Percentiles rank a stretch among this genome's conserved stretches.
phyloP scores from a whole-genome alignment of 1,140 invertebrate genomes.

The Stratiolaelaps scimitus region DNA sequence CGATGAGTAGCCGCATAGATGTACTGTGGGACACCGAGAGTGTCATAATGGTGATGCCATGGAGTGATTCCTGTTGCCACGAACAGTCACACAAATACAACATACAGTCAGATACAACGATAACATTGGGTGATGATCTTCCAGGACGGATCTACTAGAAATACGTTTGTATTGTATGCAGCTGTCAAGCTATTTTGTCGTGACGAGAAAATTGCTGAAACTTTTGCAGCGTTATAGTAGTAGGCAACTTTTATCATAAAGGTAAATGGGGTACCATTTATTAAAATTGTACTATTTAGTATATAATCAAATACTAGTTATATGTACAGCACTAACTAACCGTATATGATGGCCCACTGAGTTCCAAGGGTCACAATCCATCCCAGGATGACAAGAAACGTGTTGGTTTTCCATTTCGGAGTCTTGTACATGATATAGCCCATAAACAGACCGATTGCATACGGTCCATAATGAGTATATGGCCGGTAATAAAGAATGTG shows the following conservation, averaged over 20 bases:
- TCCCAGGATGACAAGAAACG: neutral
- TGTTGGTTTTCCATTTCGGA: constrained; percentile 15
- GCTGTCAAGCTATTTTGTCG: too few relatives aligned
- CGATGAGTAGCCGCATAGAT: constrained; percentile 21
- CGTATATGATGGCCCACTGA: constrained; percentile 26
- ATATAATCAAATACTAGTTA: neutral
- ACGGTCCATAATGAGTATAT: constrained; percentile 18
- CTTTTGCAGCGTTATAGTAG: too few relatives aligned
- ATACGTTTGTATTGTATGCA: too few relatives aligned
- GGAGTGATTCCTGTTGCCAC: neutral
- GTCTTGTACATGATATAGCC: constrained; percentile 25
- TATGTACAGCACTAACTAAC: neutral
- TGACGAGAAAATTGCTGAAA: too few relatives aligned
- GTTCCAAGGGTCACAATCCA: neutral
- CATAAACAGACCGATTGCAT: constrained; percentile 5
- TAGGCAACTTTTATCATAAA: too few relatives aligned
- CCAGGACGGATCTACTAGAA: too few relatives aligned
- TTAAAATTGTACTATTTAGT: too few relatives aligned
- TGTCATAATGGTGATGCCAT: constrained; percentile 8
- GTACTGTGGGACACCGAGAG: neutral
- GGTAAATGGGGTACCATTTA: too few relatives aligned
- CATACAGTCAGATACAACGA: too few relatives aligned
- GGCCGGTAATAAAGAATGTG: constrained; percentile 19
- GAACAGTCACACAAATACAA: neutral
- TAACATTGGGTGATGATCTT: too few relatives aligned